phyloP scores from a whole-genome alignment of 2,888 invertebrate genomes.

The Cephalotes varians region DNA sequence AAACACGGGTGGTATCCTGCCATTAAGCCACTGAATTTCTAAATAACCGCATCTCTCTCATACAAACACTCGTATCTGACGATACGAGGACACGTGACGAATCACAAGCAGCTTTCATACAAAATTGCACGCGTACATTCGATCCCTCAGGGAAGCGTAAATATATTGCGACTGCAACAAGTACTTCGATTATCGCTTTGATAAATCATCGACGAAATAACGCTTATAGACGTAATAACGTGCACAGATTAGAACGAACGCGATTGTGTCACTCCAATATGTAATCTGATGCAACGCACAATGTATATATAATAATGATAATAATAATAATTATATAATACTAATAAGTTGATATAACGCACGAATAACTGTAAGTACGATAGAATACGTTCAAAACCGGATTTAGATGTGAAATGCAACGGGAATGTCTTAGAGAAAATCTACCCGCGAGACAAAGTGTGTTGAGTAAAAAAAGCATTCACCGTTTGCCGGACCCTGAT shows the following conservation, averaged over 20 bases:
- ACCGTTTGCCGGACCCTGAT: constrained; percentile 23
- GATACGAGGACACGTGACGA: background rate
- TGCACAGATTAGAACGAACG: background rate
- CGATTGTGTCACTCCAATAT: background rate
- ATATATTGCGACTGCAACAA: background rate
- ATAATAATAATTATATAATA: background rate
- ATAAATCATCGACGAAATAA: background rate
- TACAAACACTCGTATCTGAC: background rate
- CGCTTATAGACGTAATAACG: background rate
- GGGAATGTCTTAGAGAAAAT: constrained; percentile 1
- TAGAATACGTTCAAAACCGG: background rate
- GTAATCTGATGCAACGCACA: background rate
- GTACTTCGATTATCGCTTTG: background rate
- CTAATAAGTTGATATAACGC: background rate
- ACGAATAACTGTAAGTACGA: background rate
- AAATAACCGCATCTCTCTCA: constrained; percentile 3
- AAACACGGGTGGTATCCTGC: constrained; percentile 33
- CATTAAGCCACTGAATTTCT: constrained; percentile 24
- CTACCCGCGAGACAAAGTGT: background rate
- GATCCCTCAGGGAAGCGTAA: background rate
- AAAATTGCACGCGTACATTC: constrained; percentile 17
- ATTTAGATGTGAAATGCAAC: background rate
- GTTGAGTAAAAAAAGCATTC: constrained; percentile 30
- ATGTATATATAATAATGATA: background rate
- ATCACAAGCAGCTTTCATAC: background rate